Conservation (phyloP, 2,888 invertebrate genomes). For the Tineola bisselliella region DNA sequence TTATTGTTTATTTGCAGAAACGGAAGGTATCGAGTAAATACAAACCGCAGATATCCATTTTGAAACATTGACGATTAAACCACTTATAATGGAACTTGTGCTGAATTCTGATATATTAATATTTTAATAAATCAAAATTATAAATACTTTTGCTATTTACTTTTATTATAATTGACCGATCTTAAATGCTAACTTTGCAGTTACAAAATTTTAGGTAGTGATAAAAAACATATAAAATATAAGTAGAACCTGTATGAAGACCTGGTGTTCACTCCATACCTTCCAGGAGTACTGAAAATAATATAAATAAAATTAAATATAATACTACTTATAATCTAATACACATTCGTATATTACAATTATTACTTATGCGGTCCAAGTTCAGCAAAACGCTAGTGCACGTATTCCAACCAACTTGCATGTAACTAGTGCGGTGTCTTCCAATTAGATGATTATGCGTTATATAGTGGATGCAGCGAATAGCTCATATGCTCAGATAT, state of each 20-base stretch:
- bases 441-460: conserved; percentile 11
- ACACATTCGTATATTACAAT: too few relatives aligned
- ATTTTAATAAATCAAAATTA: too few relatives aligned
- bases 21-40: conserved; percentile 14
- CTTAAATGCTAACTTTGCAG: too few relatives aligned
- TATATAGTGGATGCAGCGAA: conserved; percentile 14
- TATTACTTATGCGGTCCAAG: too few relatives aligned
- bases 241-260: background rate
- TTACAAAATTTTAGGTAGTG: too few relatives aligned
- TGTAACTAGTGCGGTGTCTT: background rate
- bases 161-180: too few relatives aligned
- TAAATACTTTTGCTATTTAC: too few relatives aligned
- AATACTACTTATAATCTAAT: too few relatives aligned
- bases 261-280: background rate
- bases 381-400: conserved; percentile 1
- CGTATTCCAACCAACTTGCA: conserved; percentile 4
- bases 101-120: too few relatives aligned
- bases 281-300: background rate
- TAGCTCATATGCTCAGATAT: conserved; percentile 8
- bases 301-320: background rate
- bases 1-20: conserved; percentile 9
- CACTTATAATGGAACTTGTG: too few relatives aligned
- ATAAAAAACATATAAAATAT: too few relatives aligned
- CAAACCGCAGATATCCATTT: conserved; percentile 14
- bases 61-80: background rate